Evolutionary conservation across 2,113 vertebrate species (phyloP).

Genomic region (Protomyctophum bolini): DNA sequence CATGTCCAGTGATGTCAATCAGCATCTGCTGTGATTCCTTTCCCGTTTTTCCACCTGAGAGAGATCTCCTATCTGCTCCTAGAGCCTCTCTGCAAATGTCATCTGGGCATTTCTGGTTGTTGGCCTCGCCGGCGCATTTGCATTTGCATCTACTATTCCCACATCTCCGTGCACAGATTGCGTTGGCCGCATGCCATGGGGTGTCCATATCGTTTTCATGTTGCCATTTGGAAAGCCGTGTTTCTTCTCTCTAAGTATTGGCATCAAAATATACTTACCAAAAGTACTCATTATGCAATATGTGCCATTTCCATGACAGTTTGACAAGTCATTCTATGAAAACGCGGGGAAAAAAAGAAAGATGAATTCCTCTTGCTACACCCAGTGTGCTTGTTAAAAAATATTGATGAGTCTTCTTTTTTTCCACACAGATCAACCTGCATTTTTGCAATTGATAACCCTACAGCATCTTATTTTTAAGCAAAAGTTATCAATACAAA

Average conservation of each 20-base stretch:
- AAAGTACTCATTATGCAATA: too few relatives aligned
- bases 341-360: too few relatives aligned
- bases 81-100: not conserved
- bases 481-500: too few relatives aligned
- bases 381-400: too few relatives aligned
- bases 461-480: too few relatives aligned
- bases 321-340: too few relatives aligned
- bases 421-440: too few relatives aligned
- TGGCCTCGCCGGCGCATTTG: conserved; percentile 8
- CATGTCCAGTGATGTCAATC: conserved; percentile 4
- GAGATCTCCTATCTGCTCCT: too few relatives aligned
- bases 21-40: not conserved
- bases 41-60: conserved; percentile 14
- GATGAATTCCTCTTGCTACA: too few relatives aligned
- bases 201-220: conserved; percentile 32
- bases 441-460: too few relatives aligned
- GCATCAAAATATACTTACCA: too few relatives aligned
- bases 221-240: conserved; percentile 31
- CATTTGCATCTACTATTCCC: conserved; percentile 10
- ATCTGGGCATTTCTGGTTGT: conserved; percentile 8
- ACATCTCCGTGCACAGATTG: conserved; percentile 43
- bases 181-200: conserved; percentile 42
- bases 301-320: not conserved
- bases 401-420: too few relatives aligned
- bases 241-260: conserved; percentile 1